These are phyloP conservation scores for Ceratoteleas bidentatus DNA, from an alignment of 1,140 invertebrate genomes.

Conservation along the genomic window DNA sequence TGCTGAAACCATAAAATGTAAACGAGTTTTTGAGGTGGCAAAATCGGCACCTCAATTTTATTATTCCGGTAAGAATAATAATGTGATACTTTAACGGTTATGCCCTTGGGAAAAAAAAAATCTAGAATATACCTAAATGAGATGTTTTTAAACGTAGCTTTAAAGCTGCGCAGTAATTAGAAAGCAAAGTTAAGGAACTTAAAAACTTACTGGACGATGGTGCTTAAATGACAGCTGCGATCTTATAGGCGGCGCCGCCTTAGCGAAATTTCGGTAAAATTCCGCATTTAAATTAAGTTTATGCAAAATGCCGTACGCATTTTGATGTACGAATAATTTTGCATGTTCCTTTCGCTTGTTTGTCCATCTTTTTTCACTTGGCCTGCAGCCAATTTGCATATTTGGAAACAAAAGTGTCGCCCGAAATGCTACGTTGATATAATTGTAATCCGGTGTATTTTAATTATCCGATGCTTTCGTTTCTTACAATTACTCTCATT, in stretches of 20 bases:
- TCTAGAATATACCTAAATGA: no score
- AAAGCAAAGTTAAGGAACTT: constrained; percentile 28
- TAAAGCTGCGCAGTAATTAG: constrained; percentile 18
- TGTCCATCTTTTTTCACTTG: constrained; percentile 53
- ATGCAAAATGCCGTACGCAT: constrained; percentile 47
- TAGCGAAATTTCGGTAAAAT: constrained; percentile 22
- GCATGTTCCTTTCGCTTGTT: constrained; percentile 47
- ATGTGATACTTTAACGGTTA: no score
- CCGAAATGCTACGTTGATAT: constrained; percentile 23
- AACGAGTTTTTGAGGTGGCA: no score
- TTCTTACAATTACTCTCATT: no score
- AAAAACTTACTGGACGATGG: constrained; percentile 24
- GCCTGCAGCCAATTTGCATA: constrained; percentile 28
- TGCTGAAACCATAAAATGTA: no score
- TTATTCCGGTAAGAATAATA: no score
- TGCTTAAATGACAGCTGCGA: constrained; percentile 23
- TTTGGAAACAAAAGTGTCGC: constrained; percentile 20
- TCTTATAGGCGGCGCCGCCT: constrained; percentile 2
- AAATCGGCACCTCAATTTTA: no score
- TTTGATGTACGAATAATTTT: constrained; percentile 58
- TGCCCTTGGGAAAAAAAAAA: no score
- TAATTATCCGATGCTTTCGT: constrained; percentile 2
- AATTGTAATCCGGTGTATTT: neutral
- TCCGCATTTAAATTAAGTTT: constrained; percentile 55
- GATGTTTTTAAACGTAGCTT: constrained; percentile 8